phyloP scores from a whole-genome alignment of 1,140 invertebrate species.

The Limonius californicus region DNA sequence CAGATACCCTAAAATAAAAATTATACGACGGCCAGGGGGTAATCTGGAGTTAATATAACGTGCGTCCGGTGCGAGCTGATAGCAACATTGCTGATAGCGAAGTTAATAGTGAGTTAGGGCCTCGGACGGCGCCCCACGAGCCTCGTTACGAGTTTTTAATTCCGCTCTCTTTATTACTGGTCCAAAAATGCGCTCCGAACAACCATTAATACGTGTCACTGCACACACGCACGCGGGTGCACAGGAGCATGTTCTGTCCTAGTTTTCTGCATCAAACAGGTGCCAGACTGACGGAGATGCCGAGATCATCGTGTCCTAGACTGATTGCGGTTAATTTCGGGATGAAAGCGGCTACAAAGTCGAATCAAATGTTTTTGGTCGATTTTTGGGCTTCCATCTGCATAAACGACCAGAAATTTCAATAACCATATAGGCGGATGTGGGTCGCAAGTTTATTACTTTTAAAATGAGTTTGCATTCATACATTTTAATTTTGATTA shows the following conservation, averaged over 20 bases:
- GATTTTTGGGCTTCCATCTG: conserved; percentile 32
- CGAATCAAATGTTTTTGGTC: conserved; percentile 23
- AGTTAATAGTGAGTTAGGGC: conserved; percentile 35
- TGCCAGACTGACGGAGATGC: no score
- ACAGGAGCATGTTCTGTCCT: no score
- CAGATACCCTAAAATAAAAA: conserved; percentile 18
- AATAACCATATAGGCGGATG: conserved; percentile 30
- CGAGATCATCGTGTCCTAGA: no score
- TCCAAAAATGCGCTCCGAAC: conserved; percentile 30
- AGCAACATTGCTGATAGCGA: conserved; percentile 25
- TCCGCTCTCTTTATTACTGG: conserved; percentile 30
- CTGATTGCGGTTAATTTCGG: conserved; percentile 20
- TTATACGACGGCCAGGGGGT: conserved; percentile 3
- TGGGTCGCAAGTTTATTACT: conserved; percentile 32
- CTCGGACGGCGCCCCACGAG: conserved; percentile 20
- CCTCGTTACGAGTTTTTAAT: conserved; percentile 37
- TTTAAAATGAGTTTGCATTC: conserved; percentile 34
- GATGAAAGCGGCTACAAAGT: conserved; percentile 26
- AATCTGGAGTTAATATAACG: conserved; percentile 35
- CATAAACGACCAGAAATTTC: conserved; percentile 37
- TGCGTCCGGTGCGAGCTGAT: conserved; percentile 27
- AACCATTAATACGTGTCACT: conserved; percentile 31
- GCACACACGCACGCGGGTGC: neutral
- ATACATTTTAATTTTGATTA: conserved; percentile 29
- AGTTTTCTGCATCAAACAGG: no score